These are phyloP conservation scores for Pangasianodon hypophthalmus DNA, from an alignment of 2,113 vertebrate genomes.

Conservation along the genomic window DNA sequence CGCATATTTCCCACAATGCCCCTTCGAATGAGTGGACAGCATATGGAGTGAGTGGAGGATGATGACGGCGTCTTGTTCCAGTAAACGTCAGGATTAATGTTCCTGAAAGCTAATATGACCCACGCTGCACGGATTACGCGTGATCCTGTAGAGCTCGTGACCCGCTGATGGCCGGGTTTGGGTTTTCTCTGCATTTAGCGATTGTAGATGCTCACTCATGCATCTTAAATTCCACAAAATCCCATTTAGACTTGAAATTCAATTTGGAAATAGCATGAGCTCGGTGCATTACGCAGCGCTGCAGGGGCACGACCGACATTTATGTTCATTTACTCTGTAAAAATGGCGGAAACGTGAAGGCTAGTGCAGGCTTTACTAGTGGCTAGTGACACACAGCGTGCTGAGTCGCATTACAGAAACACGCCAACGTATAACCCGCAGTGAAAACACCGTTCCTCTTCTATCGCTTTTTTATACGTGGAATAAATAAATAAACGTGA, in stretches of 20 bases:
- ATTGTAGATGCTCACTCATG: slow-evolving; percentile 20
- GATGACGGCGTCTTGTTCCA: background rate
- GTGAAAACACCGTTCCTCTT: no score
- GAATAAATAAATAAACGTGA: no score
- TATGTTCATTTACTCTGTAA: background rate
- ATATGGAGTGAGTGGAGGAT: background rate
- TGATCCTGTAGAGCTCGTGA: background rate
- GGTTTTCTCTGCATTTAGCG: background rate
- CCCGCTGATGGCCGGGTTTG: background rate
- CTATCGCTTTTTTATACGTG: no score
- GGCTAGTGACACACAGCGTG: no score
- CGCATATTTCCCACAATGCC: background rate
- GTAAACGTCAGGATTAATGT: slow-evolving; percentile 6
- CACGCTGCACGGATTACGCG: slow-evolving; percentile 2
- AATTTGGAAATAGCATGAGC: background rate
- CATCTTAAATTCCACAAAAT: slow-evolving; percentile 6
- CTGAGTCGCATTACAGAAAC: no score
- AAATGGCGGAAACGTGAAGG: no score
- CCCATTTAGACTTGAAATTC: slow-evolving; percentile 30
- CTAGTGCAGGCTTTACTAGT: no score
- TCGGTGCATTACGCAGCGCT: background rate
- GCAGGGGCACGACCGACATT: background rate
- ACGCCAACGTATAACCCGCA: no score
- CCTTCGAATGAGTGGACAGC: background rate
- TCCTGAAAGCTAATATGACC: slow-evolving; percentile 4